Evolutionary conservation across 2,113 vertebrate genomes (phyloP), one percentile per base, ranked within the genome.

Genomic region (Malaclemys terrapin): DNA sequence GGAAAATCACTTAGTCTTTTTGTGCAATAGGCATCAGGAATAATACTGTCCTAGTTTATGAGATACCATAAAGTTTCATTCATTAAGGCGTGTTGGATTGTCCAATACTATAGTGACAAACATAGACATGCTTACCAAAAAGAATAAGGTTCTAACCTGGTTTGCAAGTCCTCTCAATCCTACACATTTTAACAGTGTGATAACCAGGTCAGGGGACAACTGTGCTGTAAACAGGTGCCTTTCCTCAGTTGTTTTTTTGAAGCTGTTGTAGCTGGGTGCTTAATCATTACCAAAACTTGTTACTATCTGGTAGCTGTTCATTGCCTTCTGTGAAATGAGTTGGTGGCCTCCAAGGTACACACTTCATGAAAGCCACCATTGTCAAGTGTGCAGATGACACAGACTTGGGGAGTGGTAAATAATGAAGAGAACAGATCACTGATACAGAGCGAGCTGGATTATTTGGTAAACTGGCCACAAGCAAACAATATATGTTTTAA

Each of bases 121-220:
- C 0, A 49, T 6, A 72, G 19, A 54, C 27, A 79, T 10, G 27
- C 84, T 91, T 90, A 27, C 47, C n/a, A 53, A 50, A 53, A 57
- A 83, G 9, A 4, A 54, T 56, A 25, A 25, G 72, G 29, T 7
- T 90, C 85, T 47, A 87, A 81, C 4, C 0, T 0, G 0, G 14
- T 65, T 31, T 27, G 47, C 47, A 72, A 72, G 45, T 12, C 25
- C 4, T 80, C 29, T 72, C 9, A 35, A 17, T 10, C 2, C 5
- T 0, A 3, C 1, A 24, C 25, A 10, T 3, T 5, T 42, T 50
- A 89, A 88, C 14, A 52, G 1, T 19, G 16, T 6, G 3, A 2
- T 38, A 84, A 79, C 16, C 24, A 24, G n/a, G 35, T 78, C 42
- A 27, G 22, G 35, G 24, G 22, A 76, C 38, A 45, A 76, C 16